A percentile compares a stretch with the other conserved stretches of the same genome.
phyloP scores from a whole-genome alignment of 2,113 vertebrate genomes.

The Mus pahari region DNA sequence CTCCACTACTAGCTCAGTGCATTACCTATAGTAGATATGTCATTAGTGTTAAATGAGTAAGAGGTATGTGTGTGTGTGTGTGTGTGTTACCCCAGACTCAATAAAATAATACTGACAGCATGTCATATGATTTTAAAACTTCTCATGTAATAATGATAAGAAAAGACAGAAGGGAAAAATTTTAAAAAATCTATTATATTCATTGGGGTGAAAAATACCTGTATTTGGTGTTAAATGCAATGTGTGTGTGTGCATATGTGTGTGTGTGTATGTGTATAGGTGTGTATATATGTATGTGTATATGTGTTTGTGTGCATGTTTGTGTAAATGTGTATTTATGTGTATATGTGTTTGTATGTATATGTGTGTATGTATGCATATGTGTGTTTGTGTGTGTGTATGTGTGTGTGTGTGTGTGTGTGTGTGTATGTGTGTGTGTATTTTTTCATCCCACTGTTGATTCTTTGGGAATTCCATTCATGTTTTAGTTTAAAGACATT shows the following conservation, averaged over 20 bases:
- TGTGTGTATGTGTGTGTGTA: too few relatives aligned
- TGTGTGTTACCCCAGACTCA: background rate
- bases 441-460: background rate
- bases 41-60: background rate
- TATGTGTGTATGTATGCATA: too few relatives aligned
- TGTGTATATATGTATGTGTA: too few relatives aligned
- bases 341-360: too few relatives aligned
- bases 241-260: fast-evolving
- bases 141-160: background rate
- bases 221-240: background rate
- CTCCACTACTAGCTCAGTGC: background rate
- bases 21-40: background rate
- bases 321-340: too few relatives aligned
- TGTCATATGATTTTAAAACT: background rate
- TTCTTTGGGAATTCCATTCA: background rate
- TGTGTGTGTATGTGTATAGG: too few relatives aligned
- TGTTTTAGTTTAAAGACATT: background rate
- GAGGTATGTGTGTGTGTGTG: background rate
- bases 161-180: background rate
- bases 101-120: background rate
- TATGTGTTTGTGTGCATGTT: too few relatives aligned
- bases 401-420: too few relatives aligned
- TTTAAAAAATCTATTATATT: background rate
- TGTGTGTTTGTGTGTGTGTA: too few relatives aligned
- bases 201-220: background rate